phyloP scores from a whole-genome alignment of 2,113 vertebrate genomes.

The Willisornis vidua region DNA sequence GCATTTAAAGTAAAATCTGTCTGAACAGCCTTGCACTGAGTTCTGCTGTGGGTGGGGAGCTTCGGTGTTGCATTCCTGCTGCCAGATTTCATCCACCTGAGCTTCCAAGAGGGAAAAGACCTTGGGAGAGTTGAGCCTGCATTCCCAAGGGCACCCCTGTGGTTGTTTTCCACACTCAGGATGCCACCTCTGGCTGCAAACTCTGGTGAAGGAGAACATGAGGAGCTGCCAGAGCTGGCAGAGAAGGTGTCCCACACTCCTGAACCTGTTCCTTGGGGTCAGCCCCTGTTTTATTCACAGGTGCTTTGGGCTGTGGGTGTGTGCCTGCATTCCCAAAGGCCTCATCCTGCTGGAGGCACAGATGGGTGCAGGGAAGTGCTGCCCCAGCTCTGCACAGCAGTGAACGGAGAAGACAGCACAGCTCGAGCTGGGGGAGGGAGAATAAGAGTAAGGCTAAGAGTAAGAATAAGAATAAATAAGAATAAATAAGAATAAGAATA shows the following conservation, averaged over 20 bases:
- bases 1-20: not conserved
- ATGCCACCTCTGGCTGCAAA: not conserved
- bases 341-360: not conserved
- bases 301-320: not conserved
- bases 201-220: not conserved
- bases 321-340: not conserved
- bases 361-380: not conserved
- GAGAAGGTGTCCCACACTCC: not conserved
- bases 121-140: not conserved
- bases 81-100: not conserved
- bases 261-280: not conserved
- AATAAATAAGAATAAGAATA: too few species aligned
- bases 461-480: too few species aligned
- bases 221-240: not conserved
- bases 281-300: not conserved
- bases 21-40: not conserved
- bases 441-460: too few species aligned
- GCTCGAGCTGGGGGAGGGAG: not conserved
- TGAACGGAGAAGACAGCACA: not conserved
- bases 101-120: not conserved
- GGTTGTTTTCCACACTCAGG: not conserved
- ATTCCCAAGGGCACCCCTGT: not conserved
- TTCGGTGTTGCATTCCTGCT: not conserved
- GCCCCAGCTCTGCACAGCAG: not conserved
- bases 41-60: not conserved